Evolutionary conservation across 2,888 invertebrate species (phyloP).

Genomic region (Pogonocherus hispidulus): DNA sequence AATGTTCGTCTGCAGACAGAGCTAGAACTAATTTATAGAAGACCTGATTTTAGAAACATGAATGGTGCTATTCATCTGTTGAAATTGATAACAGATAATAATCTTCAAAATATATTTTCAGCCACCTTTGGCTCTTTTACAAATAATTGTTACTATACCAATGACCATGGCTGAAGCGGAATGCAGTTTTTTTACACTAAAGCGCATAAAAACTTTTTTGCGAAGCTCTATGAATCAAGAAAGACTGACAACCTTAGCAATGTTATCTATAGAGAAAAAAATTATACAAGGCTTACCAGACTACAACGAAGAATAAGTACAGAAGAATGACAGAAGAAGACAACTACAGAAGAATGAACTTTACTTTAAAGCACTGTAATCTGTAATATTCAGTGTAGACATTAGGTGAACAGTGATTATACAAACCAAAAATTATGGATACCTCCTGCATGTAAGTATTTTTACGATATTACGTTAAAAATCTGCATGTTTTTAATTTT

Average conservation of each 20-base stretch:
- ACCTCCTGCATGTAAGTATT: too few species aligned
- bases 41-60: slow-evolving; percentile 41
- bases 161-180: slow-evolving; percentile 44
- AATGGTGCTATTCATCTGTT: slow-evolving; percentile 35
- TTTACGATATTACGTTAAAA: too few species aligned
- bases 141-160: slow-evolving; percentile 46
- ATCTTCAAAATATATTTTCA: slow-evolving; percentile 43
- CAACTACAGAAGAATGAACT: slow-evolving; percentile 35
- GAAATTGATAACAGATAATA: slow-evolving; percentile 41
- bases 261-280: slow-evolving; percentile 45
- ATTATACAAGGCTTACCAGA: slow-evolving; percentile 39
- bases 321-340: slow-evolving; percentile 26
- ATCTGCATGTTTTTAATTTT: too few species aligned
- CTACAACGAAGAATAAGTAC: slow-evolving; percentile 40
- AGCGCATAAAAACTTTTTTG: slow-evolving; percentile 45
- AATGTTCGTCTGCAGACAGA: slow-evolving; percentile 6
- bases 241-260: slow-evolving; percentile 41
- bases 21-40: slow-evolving; percentile 20
- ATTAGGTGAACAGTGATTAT: neutral
- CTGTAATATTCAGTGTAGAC: neutral
- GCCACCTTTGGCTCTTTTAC: slow-evolving; percentile 45
- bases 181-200: slow-evolving; percentile 40
- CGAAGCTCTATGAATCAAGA: slow-evolving; percentile 44
- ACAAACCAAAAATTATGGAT: neutral
- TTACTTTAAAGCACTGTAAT: slow-evolving; percentile 25